A percentile compares a stretch with the other conserved stretches of the same genome.
These are phyloP conservation scores for Masticophis lateralis DNA, from an alignment of 2,797 vertebrate genomes.

Conservation along the genomic window DNA sequence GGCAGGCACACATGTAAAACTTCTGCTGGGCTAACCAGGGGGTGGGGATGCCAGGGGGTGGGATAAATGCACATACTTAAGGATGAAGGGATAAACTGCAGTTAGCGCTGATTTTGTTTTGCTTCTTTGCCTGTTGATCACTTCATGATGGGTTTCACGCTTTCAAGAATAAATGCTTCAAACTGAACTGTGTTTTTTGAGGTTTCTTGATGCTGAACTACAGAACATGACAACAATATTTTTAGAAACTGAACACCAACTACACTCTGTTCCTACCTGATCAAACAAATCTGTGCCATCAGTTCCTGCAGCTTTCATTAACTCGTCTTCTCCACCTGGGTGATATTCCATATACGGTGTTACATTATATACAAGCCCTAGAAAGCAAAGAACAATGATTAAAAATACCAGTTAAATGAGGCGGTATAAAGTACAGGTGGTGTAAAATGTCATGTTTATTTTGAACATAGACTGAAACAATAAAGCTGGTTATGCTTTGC, in stretches of 20 bases:
- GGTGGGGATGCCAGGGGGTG: too few species aligned
- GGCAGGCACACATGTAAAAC: rapidly evolving
- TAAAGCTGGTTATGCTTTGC: background rate
- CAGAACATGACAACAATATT: background rate
- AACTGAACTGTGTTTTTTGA: too few species aligned
- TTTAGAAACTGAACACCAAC: background rate
- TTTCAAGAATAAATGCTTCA: too few species aligned
- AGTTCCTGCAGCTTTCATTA: conserved; percentile 91
- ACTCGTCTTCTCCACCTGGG: conserved; percentile 91
- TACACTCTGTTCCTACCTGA: conserved; percentile 76
- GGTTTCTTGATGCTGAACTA: too few species aligned
- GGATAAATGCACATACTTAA: too few species aligned
- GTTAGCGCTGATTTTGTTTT: too few species aligned
- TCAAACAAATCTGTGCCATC: conserved; percentile 96
- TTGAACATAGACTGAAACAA: background rate
- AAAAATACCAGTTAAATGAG: conserved; percentile 9
- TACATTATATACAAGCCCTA: conserved; percentile 93
- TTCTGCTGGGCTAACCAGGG: too few species aligned
- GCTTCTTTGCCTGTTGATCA: too few species aligned
- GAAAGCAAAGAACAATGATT: conserved; percentile 16
- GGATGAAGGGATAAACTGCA: too few species aligned
- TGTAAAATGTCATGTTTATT: background rate
- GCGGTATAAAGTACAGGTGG: background rate
- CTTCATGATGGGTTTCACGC: too few species aligned
- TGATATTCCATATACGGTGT: conserved; percentile 97